These are phyloP conservation scores for Steatocranus sp. DNA, from an alignment of 2,797 vertebrate genomes.

Conservation along the genomic window DNA sequence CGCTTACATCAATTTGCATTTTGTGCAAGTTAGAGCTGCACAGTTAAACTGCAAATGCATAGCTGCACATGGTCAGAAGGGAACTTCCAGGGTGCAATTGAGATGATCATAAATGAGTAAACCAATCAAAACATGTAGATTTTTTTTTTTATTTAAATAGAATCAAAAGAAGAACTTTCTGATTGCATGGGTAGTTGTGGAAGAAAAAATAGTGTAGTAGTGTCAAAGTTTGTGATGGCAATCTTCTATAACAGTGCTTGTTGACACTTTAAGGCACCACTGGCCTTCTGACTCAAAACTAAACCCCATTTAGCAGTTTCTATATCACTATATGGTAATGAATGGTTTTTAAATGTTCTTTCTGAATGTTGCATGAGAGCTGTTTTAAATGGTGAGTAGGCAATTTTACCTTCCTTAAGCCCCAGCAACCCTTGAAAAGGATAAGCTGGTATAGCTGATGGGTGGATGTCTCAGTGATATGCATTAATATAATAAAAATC, in stretches of 20 bases:
- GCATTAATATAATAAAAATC: neutral
- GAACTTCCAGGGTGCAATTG: neutral
- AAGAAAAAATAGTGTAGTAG: neutral
- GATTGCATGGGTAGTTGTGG: neutral
- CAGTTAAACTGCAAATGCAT: neutral
- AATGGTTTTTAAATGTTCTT: neutral
- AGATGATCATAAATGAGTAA: neutral
- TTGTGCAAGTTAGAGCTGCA: neutral
- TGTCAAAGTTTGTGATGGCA: neutral
- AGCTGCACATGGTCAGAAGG: neutral
- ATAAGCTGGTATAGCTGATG: neutral
- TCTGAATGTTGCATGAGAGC: neutral
- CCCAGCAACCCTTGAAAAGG: neutral
- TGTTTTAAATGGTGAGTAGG: neutral
- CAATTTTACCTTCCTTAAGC: neutral
- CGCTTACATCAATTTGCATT: neutral
- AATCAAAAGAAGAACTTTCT: neutral
- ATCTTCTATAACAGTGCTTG: neutral
- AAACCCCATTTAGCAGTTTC: neutral
- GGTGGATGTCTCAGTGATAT: neutral
- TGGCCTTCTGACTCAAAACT: neutral
- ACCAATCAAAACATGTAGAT: neutral
- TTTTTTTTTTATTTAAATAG: neutral
- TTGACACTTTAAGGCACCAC: neutral
- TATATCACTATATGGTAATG: neutral